A percentile compares a stretch with the other conserved stretches of the same genome.
Evolutionary conservation across 2,113 vertebrate species (phyloP).

Genomic region (Vulpes lagopus): DNA sequence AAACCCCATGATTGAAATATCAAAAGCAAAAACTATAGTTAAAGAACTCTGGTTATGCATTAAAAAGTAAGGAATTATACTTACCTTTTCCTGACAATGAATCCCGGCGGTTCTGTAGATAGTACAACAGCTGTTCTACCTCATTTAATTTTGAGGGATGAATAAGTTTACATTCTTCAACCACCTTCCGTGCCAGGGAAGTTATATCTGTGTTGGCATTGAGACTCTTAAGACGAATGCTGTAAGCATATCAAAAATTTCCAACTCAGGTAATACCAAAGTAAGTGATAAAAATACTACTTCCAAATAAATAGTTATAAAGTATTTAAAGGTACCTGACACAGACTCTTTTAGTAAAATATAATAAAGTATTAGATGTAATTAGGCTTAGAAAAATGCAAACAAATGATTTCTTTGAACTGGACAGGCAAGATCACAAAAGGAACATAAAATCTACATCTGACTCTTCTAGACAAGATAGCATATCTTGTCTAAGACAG

Average conservation of each 20-base stretch:
- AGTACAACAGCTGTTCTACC: slow-evolving; percentile 97
- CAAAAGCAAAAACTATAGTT: background rate
- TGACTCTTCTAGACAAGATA: background rate
- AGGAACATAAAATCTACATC: background rate
- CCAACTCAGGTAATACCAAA: slow-evolving; percentile 15
- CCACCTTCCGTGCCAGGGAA: slow-evolving; percentile 96
- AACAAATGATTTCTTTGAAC: background rate
- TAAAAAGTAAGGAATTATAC: background rate
- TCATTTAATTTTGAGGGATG: slow-evolving; percentile 94
- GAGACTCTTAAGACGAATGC: slow-evolving; percentile 97
- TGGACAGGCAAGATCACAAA: background rate
- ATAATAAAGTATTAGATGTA: slow-evolving; percentile 7
- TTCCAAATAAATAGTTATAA: slow-evolving; percentile 19
- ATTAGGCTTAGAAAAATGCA: slow-evolving; percentile 39
- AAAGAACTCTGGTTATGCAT: background rate
- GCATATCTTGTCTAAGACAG: background rate
- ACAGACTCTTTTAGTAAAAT: slow-evolving; percentile 2
- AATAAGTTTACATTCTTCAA: slow-evolving; percentile 98
- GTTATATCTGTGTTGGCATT: slow-evolving; percentile 95
- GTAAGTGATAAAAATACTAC: background rate
- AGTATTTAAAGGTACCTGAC: background rate
- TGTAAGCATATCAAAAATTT: slow-evolving; percentile 81
- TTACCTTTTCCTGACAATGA: slow-evolving; percentile 87
- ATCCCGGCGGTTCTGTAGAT: slow-evolving; percentile 95
- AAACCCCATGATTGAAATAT: background rate